Percentiles rank a stretch among this genome's conserved stretches.
Conservation (phyloP, 64 coral and sea anemone genomes). For the Platygyra sinensis region DNA sequence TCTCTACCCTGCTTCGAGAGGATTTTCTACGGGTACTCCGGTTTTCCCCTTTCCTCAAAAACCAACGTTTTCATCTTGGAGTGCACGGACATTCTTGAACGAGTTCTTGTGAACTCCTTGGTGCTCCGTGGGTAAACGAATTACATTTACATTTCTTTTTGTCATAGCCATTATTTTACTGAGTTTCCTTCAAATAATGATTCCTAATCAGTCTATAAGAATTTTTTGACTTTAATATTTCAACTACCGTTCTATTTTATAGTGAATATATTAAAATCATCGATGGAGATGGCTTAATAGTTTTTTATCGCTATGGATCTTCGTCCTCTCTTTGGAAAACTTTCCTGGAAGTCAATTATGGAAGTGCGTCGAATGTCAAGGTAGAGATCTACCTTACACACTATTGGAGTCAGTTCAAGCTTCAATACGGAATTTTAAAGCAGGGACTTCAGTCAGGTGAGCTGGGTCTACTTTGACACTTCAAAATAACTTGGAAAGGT, state of each 20-base stretch:
- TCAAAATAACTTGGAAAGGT: neutral
- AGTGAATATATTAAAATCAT: constrained; percentile 7
- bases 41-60: too few relatives aligned
- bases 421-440: neutral
- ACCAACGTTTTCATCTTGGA: too few relatives aligned
- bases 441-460: neutral
- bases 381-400: neutral
- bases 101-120: too few relatives aligned
- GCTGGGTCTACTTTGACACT: neutral
- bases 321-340: neutral
- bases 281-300: neutral
- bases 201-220: neutral
- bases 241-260: neutral
- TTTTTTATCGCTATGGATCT: neutral
- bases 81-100: too few relatives aligned
- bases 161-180: too few relatives aligned
- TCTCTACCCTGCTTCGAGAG: too few relatives aligned
- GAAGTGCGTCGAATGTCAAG: neutral
- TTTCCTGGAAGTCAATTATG: neutral
- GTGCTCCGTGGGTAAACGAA: too few relatives aligned
- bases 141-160: too few relatives aligned
- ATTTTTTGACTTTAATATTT: neutral
- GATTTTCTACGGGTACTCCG: too few relatives aligned
- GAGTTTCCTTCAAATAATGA: too few relatives aligned
- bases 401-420: neutral